Evolutionary conservation across 2,888 invertebrate genomes (phyloP), one percentile per base, ranked within the genome.

Genomic region (Synanthedon vespiformis): DNA sequence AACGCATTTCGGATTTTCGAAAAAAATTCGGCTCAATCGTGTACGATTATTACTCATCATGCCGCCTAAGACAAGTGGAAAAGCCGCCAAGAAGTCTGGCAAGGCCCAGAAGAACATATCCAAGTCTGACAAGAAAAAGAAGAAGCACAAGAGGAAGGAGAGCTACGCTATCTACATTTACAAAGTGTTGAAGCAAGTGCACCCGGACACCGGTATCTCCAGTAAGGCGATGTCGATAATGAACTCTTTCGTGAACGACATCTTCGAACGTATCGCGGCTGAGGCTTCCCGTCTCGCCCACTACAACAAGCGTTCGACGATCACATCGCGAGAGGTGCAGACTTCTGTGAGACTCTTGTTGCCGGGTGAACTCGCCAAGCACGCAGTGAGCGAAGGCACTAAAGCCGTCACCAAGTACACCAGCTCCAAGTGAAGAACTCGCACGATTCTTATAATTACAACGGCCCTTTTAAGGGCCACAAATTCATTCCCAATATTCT

Each of bases 201-300:
- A 92, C 70, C 91, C 91, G 3, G 90, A 92, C 68, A 92, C 16
- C 50, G 66, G 68, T 53, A 68, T 68, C 52, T 68, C 67, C 49
- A 64, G 64, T 51, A 92, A 91, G 72, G 91, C 91, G 16, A 92
- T 91, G 91, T 89, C 86, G 57, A 91, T 92, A 73, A 91, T 92
- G 90, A 92, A 92, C 80, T 90, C 89, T 58, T 93, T 92, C 68
- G 91, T 93, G 50, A 92, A 92, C 71, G 92, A 93, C 67, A 90
- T 92, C 54, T 92, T 93, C 68, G 92, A 93, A 70, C 87, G 92
- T 47, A 91, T 92, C 69, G 91, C 91, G 40, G 88, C 89, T 2
- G 90, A 92, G 65, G 88, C 91, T 2, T 89, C 90, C 3, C 88
- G 89, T 54, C 74, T 92, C 60, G 90, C 90, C 34, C 90, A 91